These are phyloP conservation scores for Microtus montanus DNA, from an alignment of 2,113 vertebrate species.

Conservation along the genomic window DNA sequence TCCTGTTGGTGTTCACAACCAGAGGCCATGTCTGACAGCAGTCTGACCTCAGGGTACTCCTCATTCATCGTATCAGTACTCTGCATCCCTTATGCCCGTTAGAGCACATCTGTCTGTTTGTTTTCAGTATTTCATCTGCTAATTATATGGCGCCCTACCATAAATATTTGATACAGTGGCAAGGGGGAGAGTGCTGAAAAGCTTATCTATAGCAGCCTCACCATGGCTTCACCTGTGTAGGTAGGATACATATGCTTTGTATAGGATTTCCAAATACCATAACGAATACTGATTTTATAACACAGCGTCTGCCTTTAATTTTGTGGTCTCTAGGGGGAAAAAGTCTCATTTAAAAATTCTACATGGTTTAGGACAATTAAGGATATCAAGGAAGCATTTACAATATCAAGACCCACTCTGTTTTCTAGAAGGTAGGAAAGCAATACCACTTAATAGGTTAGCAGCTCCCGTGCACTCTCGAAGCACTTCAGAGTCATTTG, in stretches of 20 bases:
- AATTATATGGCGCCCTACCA: not conserved
- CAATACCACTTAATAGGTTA: constrained; percentile 79
- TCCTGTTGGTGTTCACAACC: not conserved
- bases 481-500: constrained; percentile 75
- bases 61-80: too few relatives aligned
- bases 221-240: not conserved
- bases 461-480: constrained; percentile 60
- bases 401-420: constrained; percentile 62
- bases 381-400: constrained; percentile 65
- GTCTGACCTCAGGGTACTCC: not conserved
- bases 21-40: not conserved
- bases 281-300: constrained; percentile 32
- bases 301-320: constrained; percentile 38
- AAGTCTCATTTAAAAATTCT: constrained; percentile 50
- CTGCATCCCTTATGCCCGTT: not conserved
- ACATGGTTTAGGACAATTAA: constrained; percentile 40
- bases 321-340: constrained; percentile 39
- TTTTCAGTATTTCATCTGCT: constrained; percentile 48
- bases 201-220: not conserved
- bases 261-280: not conserved
- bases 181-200: not conserved
- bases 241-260: not conserved
- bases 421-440: constrained; percentile 67
- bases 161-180: constrained; percentile 6
- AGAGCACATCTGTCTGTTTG: not conserved